These are phyloP conservation scores for Dicentrarchus labrax DNA, from an alignment of 2,113 vertebrate species.

Conservation along the genomic window DNA sequence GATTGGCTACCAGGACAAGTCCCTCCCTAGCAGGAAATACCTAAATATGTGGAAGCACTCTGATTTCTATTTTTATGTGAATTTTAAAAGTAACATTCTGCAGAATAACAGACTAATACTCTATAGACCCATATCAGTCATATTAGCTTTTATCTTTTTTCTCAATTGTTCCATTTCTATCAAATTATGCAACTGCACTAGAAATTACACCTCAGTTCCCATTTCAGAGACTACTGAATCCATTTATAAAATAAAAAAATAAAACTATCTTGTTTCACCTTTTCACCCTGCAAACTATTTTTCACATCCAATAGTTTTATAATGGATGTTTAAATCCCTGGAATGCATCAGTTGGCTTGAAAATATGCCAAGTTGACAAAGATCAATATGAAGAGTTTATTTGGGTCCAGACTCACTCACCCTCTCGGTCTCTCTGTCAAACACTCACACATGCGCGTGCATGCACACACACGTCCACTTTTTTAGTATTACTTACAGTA, in stretches of 20 bases:
- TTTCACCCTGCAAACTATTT: constrained; percentile 19
- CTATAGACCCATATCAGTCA: no score
- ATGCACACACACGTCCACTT: not conserved
- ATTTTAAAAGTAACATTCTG: no score
- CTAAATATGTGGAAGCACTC: no score
- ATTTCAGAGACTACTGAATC: not conserved
- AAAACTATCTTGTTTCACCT: constrained; percentile 11
- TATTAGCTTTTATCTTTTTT: not conserved
- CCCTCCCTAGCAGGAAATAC: no score
- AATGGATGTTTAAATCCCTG: constrained; percentile 33
- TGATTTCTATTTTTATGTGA: no score
- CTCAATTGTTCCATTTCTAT: not conserved
- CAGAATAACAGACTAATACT: no score
- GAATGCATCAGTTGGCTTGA: constrained; percentile 33
- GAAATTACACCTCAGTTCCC: not conserved
- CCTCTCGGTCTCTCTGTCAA: not conserved
- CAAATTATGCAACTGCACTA: not conserved
- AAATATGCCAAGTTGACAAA: constrained; percentile 41
- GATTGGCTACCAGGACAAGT: no score
- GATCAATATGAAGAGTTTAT: constrained; percentile 47
- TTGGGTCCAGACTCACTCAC: constrained; percentile 13
- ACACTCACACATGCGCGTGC: not conserved
- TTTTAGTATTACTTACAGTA: not conserved
- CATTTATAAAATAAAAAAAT: not conserved
- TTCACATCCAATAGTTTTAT: constrained; percentile 10